These are phyloP conservation scores for Tetheella fluctuosa DNA, from an alignment of 2,888 invertebrate species.

Conservation along the genomic window DNA sequence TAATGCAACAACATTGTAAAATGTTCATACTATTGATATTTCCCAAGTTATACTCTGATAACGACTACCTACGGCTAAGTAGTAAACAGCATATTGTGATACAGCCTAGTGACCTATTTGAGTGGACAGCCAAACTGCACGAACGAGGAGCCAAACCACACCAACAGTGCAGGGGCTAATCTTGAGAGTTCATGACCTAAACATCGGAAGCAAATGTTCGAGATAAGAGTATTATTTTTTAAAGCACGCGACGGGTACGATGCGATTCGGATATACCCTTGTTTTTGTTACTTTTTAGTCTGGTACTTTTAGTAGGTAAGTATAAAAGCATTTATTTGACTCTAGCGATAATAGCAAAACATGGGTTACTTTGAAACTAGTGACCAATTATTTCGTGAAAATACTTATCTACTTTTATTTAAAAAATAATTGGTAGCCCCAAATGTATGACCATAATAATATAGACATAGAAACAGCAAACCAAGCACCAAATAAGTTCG, in stretches of 20 bases:
- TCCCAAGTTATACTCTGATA: neutral
- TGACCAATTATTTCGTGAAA: neutral
- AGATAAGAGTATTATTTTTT: neutral
- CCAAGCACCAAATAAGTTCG: neutral
- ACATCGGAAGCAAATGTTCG: neutral
- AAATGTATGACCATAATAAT: too few relatives aligned
- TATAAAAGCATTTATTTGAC: too few relatives aligned
- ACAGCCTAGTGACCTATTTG: constrained; percentile 48
- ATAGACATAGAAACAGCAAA: too few relatives aligned
- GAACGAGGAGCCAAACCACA: neutral
- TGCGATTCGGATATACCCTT: neutral
- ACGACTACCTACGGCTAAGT: neutral
- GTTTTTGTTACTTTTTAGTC: too few relatives aligned
- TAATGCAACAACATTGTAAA: neutral
- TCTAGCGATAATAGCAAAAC: too few relatives aligned
- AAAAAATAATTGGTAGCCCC: too few relatives aligned
- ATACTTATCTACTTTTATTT: too few relatives aligned
- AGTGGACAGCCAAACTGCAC: constrained; percentile 23
- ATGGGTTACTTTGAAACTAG: too few relatives aligned
- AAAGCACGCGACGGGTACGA: neutral
- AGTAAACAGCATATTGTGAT: constrained; percentile 7
- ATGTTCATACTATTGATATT: neutral
- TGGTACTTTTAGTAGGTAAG: too few relatives aligned
- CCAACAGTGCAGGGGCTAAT: neutral
- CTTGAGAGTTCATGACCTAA: neutral